Conservation (phyloP, 2,113 vertebrate genomes). For the Gopherus flavomarginatus region DNA sequence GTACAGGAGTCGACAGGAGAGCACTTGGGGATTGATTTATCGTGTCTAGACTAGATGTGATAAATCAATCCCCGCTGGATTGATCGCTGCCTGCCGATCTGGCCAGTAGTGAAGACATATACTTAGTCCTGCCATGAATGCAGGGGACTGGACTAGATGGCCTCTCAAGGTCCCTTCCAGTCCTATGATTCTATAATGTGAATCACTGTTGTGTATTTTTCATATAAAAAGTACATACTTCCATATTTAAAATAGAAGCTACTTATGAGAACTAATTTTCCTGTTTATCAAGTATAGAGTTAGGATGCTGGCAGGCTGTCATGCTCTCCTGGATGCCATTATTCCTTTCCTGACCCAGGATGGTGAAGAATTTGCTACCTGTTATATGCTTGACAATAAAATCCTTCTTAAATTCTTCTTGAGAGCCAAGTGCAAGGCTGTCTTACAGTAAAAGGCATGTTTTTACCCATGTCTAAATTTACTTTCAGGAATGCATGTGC, state of each 20-base stretch:
- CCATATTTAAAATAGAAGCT: background rate
- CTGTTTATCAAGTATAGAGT: slow-evolving; percentile 10
- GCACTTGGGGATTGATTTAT: too few species aligned
- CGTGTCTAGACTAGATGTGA: too few species aligned
- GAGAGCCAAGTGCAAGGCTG: slow-evolving; percentile 70
- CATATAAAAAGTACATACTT: slow-evolving; percentile 24
- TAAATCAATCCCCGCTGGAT: too few species aligned
- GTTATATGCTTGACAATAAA: slow-evolving; percentile 64
- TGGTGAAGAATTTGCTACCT: slow-evolving; percentile 65
- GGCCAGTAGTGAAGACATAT: too few species aligned
- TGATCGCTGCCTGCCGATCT: too few species aligned
- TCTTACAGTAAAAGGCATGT: slow-evolving; percentile 68
- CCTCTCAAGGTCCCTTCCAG: too few species aligned
- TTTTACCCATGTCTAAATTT: slow-evolving; percentile 75
- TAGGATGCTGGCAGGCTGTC: slow-evolving; percentile 39
- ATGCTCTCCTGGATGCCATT: background rate
- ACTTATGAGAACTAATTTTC: background rate
- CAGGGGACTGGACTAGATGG: too few species aligned
- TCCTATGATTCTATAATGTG: background rate
- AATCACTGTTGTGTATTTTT: slow-evolving; percentile 41
- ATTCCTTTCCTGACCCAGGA: slow-evolving; percentile 38
- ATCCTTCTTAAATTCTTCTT: slow-evolving; percentile 66
- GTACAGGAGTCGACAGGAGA: too few species aligned
- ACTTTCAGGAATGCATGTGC: slow-evolving; percentile 73
- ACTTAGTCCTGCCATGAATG: too few species aligned